phyloP scores from a whole-genome alignment of 2,113 vertebrate genomes.

The Festucalex cinctus region DNA sequence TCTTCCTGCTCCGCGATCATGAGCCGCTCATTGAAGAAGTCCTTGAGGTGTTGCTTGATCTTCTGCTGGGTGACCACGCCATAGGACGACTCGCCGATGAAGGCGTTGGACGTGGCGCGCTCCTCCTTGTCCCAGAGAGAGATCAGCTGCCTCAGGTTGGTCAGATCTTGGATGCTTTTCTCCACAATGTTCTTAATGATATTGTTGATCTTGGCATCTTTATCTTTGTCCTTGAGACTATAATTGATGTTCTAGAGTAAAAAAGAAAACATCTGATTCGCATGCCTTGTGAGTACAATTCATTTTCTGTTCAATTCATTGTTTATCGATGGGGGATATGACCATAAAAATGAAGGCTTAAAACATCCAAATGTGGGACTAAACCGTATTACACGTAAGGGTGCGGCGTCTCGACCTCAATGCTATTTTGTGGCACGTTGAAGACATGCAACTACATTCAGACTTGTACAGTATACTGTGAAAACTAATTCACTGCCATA shows the following conservation, averaged over 20 bases:
- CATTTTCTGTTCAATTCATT: background rate
- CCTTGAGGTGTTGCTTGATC: background rate
- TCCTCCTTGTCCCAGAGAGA: background rate
- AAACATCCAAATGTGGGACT: too few relatives aligned
- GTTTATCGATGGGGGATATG: too few relatives aligned
- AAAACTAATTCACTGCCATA: too few relatives aligned
- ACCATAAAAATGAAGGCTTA: too few relatives aligned
- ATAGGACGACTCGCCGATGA: background rate
- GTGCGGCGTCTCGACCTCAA: too few relatives aligned
- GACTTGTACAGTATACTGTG: too few relatives aligned
- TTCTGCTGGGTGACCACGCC: constrained; percentile 6
- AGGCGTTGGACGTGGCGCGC: background rate
- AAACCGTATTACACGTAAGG: too few relatives aligned
- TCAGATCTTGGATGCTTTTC: background rate
- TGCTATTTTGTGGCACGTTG: too few relatives aligned
- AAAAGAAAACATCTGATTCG: background rate
- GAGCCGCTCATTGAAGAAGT: background rate
- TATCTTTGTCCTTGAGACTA: background rate
- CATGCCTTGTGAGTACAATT: background rate
- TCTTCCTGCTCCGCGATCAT: background rate
- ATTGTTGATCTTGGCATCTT: background rate
- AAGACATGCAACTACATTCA: too few relatives aligned
- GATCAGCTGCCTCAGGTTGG: constrained; percentile 6
- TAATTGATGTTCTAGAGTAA: background rate
- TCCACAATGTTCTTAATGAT: constrained; percentile 5